A percentile compares a stretch with the other conserved stretches of the same genome.
phyloP scores from a whole-genome alignment of 1,140 invertebrate species.

The Manduca sexta region DNA sequence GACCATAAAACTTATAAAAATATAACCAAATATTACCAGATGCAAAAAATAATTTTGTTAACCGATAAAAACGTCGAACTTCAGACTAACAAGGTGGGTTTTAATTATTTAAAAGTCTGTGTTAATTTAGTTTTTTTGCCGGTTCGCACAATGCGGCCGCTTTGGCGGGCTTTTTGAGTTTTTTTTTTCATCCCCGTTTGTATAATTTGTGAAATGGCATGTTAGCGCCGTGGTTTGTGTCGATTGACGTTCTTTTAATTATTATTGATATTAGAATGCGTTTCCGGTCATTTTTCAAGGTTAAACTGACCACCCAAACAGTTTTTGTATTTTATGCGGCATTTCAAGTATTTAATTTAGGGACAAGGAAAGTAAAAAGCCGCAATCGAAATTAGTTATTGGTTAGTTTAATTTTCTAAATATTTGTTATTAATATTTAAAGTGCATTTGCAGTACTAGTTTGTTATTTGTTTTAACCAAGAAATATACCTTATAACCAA shows the following conservation, averaged over 20 bases:
- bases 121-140: conserved; percentile 50
- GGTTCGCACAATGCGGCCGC: background rate
- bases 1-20: conserved; percentile 11
- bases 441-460: too few relatives aligned
- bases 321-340: too few relatives aligned
- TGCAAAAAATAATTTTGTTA: conserved; percentile 17
- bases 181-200: conserved; percentile 34
- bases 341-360: too few relatives aligned
- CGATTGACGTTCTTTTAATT: conserved; percentile 42
- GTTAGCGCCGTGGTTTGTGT: conserved; percentile 39
- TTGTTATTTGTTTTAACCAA: too few relatives aligned
- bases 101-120: conserved; percentile 55
- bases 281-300: conserved; percentile 29
- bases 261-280: conserved; percentile 38
- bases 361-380: too few relatives aligned
- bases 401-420: too few relatives aligned
- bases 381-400: too few relatives aligned
- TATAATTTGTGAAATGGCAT: conserved; percentile 58
- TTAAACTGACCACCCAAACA: conserved; percentile 1
- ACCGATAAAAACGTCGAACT: conserved; percentile 27
- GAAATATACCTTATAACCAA: too few relatives aligned
- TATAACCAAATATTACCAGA: background rate
- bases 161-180: conserved; percentile 4
- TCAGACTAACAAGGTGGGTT: conserved; percentile 50
- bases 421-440: too few relatives aligned